Conservation (phyloP, 2,888 invertebrate species). For the Baccha elongata region DNA sequence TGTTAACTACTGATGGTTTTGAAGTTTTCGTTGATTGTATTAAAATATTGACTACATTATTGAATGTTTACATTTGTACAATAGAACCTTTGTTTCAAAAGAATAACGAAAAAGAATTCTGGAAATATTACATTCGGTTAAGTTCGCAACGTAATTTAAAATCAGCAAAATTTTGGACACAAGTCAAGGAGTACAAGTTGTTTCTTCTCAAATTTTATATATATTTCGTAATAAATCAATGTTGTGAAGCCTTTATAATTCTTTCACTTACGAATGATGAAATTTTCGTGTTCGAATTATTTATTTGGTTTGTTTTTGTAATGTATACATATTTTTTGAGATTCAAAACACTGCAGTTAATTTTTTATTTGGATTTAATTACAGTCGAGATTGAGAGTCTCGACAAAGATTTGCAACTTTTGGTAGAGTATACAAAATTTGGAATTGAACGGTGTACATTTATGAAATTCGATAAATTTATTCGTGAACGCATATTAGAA, state of each 20-base stretch:
- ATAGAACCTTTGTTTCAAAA: constrained; percentile 55
- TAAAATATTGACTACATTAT: constrained; percentile 13
- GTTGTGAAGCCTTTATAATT: not conserved
- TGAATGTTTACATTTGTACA: constrained; percentile 31
- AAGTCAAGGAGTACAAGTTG: constrained; percentile 51
- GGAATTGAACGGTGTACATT: constrained; percentile 4
- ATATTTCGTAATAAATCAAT: constrained; percentile 1
- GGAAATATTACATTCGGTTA: constrained; percentile 44
- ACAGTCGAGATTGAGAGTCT: constrained; percentile 34
- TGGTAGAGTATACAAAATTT: constrained; percentile 49
- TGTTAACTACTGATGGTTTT: constrained; percentile 27
- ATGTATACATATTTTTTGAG: constrained; percentile 27
- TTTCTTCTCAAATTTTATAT: constrained; percentile 56
- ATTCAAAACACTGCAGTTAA: constrained; percentile 45
- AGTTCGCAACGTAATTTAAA: constrained; percentile 19
- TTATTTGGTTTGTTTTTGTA: not conserved
- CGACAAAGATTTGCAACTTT: constrained; percentile 40
- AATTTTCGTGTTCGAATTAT: accelerated
- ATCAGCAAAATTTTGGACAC: constrained; percentile 20
- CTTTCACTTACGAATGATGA: not conserved
- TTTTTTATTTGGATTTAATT: constrained; percentile 48
- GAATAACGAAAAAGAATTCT: constrained; percentile 37
- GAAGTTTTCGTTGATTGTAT: constrained; percentile 46
- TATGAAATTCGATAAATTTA: constrained; percentile 27
- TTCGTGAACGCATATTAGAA: constrained; percentile 22